Conservation (phyloP, 1,140 invertebrate species). For the Leptoteleia sp. region DNA sequence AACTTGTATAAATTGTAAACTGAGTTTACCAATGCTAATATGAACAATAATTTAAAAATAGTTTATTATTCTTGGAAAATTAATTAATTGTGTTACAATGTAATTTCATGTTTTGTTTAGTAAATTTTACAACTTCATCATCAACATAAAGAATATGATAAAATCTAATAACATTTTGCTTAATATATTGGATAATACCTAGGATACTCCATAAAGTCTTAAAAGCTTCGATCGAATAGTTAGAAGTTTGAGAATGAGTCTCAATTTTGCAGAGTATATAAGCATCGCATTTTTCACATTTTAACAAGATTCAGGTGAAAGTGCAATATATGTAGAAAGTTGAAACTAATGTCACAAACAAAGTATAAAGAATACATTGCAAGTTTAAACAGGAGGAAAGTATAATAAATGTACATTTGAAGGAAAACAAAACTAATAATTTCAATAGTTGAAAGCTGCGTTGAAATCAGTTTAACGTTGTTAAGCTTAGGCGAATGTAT, state of each 20-base stretch:
- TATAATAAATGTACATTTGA: too few species aligned
- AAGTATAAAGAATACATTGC: slow-evolving; percentile 14
- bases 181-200: slow-evolving; percentile 10
- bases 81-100: too few species aligned
- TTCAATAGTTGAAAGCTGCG: too few species aligned
- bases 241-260: slow-evolving; percentile 44
- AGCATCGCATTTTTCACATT: slow-evolving; percentile 39
- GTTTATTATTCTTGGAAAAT: too few species aligned
- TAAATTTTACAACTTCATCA: too few species aligned
- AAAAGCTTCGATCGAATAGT: slow-evolving; percentile 37
- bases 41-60: too few species aligned
- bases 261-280: slow-evolving; percentile 33
- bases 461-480: too few species aligned
- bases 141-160: background rate
- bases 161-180: slow-evolving; percentile 8
- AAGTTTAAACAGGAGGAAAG: slow-evolving; percentile 11
- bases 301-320: slow-evolving; percentile 44
- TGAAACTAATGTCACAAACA: slow-evolving; percentile 27
- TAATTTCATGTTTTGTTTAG: too few species aligned
- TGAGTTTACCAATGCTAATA: too few species aligned
- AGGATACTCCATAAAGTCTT: slow-evolving; percentile 28
- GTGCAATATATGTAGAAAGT: slow-evolving; percentile 37
- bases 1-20: too few species aligned
- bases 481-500: too few species aligned
- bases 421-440: too few species aligned